Evolutionary conservation across 2,113 vertebrate species (phyloP).

Genomic region (Clarias macrocephalus): DNA sequence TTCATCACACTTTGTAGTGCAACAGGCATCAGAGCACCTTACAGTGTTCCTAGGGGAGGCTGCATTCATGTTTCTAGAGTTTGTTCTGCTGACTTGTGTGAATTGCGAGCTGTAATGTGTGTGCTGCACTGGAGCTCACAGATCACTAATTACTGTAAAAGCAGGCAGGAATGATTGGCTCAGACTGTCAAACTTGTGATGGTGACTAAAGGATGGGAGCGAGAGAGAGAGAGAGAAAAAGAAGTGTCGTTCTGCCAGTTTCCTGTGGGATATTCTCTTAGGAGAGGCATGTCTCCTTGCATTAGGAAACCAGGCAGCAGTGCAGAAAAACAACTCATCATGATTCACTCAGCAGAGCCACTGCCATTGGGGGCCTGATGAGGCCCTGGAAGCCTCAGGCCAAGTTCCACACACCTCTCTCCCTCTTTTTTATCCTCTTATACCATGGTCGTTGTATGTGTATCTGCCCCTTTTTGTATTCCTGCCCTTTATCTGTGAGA

Average conservation of each 20-base stretch:
- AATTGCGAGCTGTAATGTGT: constrained; percentile 12
- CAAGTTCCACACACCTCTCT: constrained; percentile 32
- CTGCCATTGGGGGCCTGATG: constrained; percentile 31
- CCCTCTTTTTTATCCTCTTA: neutral
- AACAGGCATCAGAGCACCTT: constrained; percentile 2
- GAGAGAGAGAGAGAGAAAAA: neutral
- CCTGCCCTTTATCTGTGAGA: neutral
- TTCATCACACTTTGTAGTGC: neutral
- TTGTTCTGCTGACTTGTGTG: constrained; percentile 29
- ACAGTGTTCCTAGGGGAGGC: constrained; percentile 1
- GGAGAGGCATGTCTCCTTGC: constrained; percentile 64
- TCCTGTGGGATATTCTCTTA: constrained; percentile 58
- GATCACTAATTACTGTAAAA: constrained; percentile 48
- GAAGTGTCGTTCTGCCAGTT: constrained; percentile 40
- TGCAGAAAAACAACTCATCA: constrained; percentile 61
- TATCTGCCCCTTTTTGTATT: neutral
- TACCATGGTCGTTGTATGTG: neutral
- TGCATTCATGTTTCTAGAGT: neutral
- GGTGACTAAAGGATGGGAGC: constrained; percentile 39
- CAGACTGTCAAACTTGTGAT: constrained; percentile 36
- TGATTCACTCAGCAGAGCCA: constrained; percentile 57
- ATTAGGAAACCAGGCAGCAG: constrained; percentile 62
- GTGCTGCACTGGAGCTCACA: constrained; percentile 1
- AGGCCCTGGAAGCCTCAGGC: constrained; percentile 24
- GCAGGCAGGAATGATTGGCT: constrained; percentile 45